phyloP scores from a whole-genome alignment of 2,888 invertebrate species.

The Trachelus tabidus region DNA sequence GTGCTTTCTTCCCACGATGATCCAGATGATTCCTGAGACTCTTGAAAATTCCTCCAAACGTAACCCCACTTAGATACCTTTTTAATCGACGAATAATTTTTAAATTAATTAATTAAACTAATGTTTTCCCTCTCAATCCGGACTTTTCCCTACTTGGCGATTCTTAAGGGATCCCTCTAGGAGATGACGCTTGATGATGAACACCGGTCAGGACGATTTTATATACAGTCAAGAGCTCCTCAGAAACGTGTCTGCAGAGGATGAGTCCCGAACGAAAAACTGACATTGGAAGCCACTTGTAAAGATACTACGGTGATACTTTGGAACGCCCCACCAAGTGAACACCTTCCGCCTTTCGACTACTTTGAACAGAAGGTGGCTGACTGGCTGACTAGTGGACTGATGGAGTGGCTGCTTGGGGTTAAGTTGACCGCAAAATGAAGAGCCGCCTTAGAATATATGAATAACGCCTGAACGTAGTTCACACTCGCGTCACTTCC shows the following conservation, averaged over 20 bases:
- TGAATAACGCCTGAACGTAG: neutral
- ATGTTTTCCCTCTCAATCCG: too few relatives aligned
- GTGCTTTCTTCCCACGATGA: neutral
- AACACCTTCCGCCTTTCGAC: conserved; percentile 17
- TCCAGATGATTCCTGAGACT: neutral
- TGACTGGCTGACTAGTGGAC: too few relatives aligned
- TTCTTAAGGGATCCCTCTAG: too few relatives aligned
- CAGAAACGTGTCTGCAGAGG: conserved; percentile 10
- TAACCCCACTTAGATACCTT: neutral
- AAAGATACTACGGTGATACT: conserved; percentile 17
- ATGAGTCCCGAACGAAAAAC: conserved; percentile 22
- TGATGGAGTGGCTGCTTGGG: neutral
- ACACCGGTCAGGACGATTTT: too few relatives aligned
- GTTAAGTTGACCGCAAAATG: neutral
- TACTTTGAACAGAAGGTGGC: neutral
- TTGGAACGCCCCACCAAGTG: conserved; percentile 16
- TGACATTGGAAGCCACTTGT: conserved; percentile 19
- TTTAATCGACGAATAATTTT: too few relatives aligned
- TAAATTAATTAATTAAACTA: too few relatives aligned
- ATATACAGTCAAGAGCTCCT: neutral
- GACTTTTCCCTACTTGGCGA: too few relatives aligned
- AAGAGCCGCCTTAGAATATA: neutral
- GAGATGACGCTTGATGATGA: too few relatives aligned
- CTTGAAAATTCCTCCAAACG: neutral
- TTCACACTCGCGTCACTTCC: too few relatives aligned